Base-by-base conservation (phyloP, 2,888 invertebrate species). In the Epsilonema sp. region DNA sequence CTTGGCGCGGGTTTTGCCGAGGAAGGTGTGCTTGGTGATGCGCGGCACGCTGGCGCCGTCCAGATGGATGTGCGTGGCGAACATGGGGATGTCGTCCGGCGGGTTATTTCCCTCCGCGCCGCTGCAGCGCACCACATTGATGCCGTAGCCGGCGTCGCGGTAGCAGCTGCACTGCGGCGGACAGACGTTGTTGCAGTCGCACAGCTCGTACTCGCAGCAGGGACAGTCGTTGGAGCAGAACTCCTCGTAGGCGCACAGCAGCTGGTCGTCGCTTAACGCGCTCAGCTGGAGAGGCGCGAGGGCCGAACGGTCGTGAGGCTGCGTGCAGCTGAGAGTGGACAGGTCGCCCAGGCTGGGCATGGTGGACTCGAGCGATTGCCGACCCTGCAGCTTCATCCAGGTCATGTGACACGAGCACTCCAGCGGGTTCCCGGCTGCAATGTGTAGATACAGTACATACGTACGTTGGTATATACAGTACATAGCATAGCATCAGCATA, bases 181-280 rank as follows among this genome's bases (percentile, higher is more conserved):
- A 61, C 85, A 86, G 44, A 80, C 82, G 79, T 83, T 83, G 73
- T 85, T 81, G 70, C 85, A 86, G 68, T 86, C 85, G 65, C 85
- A 86, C 31, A 82, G 82, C 61, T 83, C 83, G 64, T 82, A 86
- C 65, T 84, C 83, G 67, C 85, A 86, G 63, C 85, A 86, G 62
- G 82, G 80, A 64, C 85, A 86, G 52, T 81, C 68, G 3, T 82
- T 80, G 65, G 82, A 82, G 67, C 85, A 86, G 62, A 83, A 81
- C 52, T 78, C 76, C 52, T 80, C 78, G 65, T 84, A 84, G 64
- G 79, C 78, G 68, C 83, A 84, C 55, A 84, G 71, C 68, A 83
- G 83, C 67, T 31, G 31, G 31, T 16, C 16, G 11, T 31, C 31
- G 11, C 16, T 16, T 16, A 31, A 16, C 31, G 8, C 16, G 31